A percentile compares a stretch with the other conserved stretches of the same genome.
These are phyloP conservation scores for Acleris laterana DNA, from an alignment of 2,888 invertebrate species.

Conservation along the genomic window DNA sequence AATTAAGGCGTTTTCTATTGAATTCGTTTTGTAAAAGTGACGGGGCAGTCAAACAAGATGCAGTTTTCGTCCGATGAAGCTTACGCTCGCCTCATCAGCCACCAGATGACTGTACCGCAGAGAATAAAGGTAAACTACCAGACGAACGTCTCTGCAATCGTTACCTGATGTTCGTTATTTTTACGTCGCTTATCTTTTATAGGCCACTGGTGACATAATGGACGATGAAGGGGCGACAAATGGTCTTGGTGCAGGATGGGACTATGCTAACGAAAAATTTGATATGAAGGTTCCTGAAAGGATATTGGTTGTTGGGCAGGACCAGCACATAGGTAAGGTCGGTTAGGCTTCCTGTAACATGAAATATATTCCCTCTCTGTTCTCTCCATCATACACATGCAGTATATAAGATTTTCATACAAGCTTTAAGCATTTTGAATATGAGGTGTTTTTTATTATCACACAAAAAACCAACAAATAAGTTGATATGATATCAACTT, in stretches of 20 bases:
- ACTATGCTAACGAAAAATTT: conserved; percentile 89
- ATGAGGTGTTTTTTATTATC: no score
- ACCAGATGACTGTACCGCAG: conserved; percentile 81
- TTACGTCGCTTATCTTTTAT: conserved; percentile 27
- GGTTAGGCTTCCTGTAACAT: no score
- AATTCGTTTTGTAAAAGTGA: conserved; percentile 17
- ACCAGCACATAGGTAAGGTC: conserved; percentile 84
- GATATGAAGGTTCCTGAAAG: conserved; percentile 97
- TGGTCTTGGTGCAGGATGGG: conserved; percentile 86
- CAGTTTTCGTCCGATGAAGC: conserved; percentile 77
- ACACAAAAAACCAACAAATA: no score
- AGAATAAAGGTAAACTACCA: conserved; percentile 68
- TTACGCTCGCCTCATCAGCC: conserved; percentile 77
- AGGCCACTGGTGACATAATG: conserved; percentile 88
- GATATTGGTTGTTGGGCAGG: conserved; percentile 94
- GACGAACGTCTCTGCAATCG: background rate
- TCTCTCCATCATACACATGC: no score
- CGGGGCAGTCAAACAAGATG: conserved; percentile 48
- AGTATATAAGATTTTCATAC: no score
- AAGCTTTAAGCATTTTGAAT: no score
- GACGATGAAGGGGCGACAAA: conserved; percentile 87
- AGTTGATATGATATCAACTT: no score
- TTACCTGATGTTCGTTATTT: background rate
- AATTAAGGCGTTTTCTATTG: conserved; percentile 6
- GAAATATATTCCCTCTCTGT: no score